These are phyloP conservation scores for Petrocephalus microphthalmus DNA, from an alignment of 2,113 vertebrate genomes.

Conservation along the genomic window DNA sequence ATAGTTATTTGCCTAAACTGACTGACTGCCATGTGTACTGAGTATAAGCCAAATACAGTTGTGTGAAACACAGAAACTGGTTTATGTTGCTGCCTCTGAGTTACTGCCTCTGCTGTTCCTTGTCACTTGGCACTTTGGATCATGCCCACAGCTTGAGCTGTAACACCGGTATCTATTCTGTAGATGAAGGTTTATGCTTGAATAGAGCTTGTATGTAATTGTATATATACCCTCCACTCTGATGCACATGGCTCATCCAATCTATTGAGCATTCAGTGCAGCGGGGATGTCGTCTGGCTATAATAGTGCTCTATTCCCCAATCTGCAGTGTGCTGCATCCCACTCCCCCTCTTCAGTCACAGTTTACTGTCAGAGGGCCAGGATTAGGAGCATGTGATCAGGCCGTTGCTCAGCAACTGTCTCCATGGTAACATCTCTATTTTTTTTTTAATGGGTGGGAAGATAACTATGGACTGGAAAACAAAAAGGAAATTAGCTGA, in stretches of 20 bases:
- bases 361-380: conserved; percentile 66
- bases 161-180: background rate
- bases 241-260: background rate
- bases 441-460: conserved; percentile 36
- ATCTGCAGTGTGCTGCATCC: conserved; percentile 39
- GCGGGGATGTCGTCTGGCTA: background rate
- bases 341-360: conserved; percentile 48
- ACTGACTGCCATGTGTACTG: background rate
- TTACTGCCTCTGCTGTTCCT: background rate
- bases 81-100: background rate
- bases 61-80: background rate
- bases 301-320: background rate
- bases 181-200: background rate
- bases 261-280: background rate
- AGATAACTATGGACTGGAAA: conserved; percentile 59
- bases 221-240: background rate
- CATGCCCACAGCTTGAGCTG: background rate
- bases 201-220: background rate
- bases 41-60: background rate
- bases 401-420: conserved; percentile 67
- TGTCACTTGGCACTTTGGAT: background rate
- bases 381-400: conserved; percentile 71
- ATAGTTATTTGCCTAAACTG: background rate
- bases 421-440: conserved; percentile 58
- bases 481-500: conserved; percentile 46